Evolutionary conservation across 2,113 vertebrate genomes (phyloP), one percentile per base, ranked within the genome.

Genomic region (Microcebus murinus): DNA sequence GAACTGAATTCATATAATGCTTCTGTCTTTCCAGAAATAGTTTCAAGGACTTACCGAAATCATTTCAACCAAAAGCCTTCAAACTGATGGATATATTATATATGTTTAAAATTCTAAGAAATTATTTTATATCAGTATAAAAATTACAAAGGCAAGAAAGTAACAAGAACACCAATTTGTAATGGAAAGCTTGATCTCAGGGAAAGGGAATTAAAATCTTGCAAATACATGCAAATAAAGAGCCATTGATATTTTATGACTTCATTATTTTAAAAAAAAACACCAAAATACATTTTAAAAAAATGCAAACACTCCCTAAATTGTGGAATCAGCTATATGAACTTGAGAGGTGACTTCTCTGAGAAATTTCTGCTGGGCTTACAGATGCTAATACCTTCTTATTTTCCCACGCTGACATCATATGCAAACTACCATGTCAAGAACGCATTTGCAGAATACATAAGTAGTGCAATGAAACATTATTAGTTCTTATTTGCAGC

Each of bases 301-400:
- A 93, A 88, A 96, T 31, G 70, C 29, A 76, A 96, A 86, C 34
- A 96, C 61, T 83, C 68, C 50, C 79, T 96, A 95, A 98, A 98
- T 39, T 95, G 95, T 97, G 92, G 96, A 84, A 97, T 98, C 94
- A 97, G 91, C 91, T 98, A 42, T 83, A 50, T 81, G 97, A 90
- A 34, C 31, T 96, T 97, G 94, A 97, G 93, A 84, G 55, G 68
- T 87, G 90, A 74, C 91, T 97, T 98, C 95, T 90, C 84, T 91
- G 86, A 95, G 97, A 98, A 98, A 92, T 96, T 98, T 86, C 85
- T 97, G 87, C 80, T 93, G 95, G 83, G 90, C 96, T 98, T 98
- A 98, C 57, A 98, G 96, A 98, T 98, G 97, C 95, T 98, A 98
- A 98, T 98, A 98, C 97, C 94, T 90, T 97, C 94, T 96, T 97